Conservation (phyloP, 1,140 invertebrate genomes). For the Nautilus pompilius region DNA sequence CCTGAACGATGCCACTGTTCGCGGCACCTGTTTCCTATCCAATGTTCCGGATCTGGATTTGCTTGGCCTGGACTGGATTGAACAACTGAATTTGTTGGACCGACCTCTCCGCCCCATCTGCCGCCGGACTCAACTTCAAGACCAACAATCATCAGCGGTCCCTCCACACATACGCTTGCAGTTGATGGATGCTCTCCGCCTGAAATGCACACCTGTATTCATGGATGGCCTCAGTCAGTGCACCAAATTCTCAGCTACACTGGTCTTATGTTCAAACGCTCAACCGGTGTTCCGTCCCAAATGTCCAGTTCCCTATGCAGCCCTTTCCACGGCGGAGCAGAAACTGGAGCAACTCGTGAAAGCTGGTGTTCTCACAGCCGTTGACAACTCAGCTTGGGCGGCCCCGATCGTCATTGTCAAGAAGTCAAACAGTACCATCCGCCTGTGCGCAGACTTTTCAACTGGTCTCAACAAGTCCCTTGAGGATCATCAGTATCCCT, state of each 20-base stretch:
- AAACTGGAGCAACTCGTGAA: conserved; percentile 47
- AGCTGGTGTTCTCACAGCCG: conserved; percentile 46
- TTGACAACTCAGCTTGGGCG: conserved; percentile 43
- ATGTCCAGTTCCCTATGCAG: conserved; percentile 24
- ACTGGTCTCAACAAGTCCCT: conserved; percentile 25
- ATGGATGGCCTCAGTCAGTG: conserved; percentile 9
- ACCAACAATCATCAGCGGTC: too few relatives aligned
- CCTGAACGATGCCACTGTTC: too few relatives aligned
- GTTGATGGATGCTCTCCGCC: too few relatives aligned
- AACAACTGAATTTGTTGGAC: too few relatives aligned
- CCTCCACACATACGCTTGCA: too few relatives aligned
- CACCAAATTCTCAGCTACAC: conserved; percentile 12
- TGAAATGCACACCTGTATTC: conserved; percentile 6
- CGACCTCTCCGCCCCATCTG: too few relatives aligned
- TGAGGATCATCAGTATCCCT: conserved; percentile 19
- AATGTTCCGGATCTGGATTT: too few relatives aligned
- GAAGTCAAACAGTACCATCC: conserved; percentile 20
- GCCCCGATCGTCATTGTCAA: conserved; percentile 22
- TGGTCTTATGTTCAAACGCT: conserved; percentile 14
- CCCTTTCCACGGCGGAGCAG: conserved; percentile 28
- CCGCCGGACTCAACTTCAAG: too few relatives aligned
- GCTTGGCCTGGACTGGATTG: too few relatives aligned
- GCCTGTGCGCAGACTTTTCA: conserved; percentile 44
- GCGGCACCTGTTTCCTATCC: too few relatives aligned
- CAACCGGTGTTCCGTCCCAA: conserved; percentile 17